Conservation (phyloP, 2,797 vertebrate genomes). For the Rhabdophis nuchalis region DNA sequence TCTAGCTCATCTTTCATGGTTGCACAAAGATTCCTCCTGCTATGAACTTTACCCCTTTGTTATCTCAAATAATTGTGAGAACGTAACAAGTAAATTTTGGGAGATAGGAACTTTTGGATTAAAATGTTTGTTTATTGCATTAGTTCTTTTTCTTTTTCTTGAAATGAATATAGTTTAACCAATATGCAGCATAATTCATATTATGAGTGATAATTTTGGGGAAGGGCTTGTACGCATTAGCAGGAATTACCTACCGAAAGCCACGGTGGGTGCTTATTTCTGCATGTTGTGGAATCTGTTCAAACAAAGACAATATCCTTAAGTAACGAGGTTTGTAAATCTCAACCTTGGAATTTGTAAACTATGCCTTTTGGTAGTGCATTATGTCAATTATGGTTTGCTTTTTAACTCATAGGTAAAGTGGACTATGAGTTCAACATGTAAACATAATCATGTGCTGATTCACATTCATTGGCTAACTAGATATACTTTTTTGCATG, state of each 20-base stretch:
- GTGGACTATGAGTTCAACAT: background rate
- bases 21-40: background rate
- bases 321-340: background rate
- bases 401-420: background rate
- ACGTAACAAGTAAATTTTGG: background rate
- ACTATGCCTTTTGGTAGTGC: background rate
- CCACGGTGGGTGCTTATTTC: background rate
- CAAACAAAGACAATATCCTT: background rate
- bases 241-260: background rate
- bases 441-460: background rate
- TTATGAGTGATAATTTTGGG: background rate
- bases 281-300: background rate
- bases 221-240: background rate
- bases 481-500: background rate
- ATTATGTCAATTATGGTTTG: background rate
- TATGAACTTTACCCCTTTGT: background rate
- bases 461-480: background rate
- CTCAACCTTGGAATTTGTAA: background rate
- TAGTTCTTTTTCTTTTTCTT: background rate
- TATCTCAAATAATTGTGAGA: background rate
- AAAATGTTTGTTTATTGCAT: background rate
- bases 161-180: background rate
- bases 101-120: background rate
- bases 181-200: background rate
- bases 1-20: background rate